A percentile compares a stretch with the other conserved stretches of the same genome.
These are phyloP conservation scores for Barnardius zonarius DNA, from an alignment of 2,113 vertebrate species.

Conservation along the genomic window DNA sequence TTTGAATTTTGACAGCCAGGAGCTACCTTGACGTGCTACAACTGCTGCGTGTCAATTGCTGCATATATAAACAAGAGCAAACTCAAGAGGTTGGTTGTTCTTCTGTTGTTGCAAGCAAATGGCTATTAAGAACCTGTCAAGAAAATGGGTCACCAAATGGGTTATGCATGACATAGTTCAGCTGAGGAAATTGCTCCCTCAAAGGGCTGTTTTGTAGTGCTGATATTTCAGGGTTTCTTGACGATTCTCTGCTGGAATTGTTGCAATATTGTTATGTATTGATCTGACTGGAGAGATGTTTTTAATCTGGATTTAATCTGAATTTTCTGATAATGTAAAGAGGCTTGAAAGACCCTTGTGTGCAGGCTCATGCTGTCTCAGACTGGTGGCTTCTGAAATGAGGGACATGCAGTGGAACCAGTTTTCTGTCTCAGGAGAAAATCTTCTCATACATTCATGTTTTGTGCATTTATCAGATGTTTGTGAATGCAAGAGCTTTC, in stretches of 20 bases:
- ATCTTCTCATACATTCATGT: neutral
- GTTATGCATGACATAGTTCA: neutral
- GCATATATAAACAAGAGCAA: neutral
- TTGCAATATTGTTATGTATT: too few relatives aligned
- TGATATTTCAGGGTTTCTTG: neutral
- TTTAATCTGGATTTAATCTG: too few relatives aligned
- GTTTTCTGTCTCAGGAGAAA: neutral
- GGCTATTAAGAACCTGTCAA: neutral
- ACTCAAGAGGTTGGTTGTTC: neutral
- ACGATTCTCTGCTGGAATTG: too few relatives aligned
- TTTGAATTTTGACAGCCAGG: neutral
- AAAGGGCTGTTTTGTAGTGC: neutral
- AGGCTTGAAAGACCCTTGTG: too few relatives aligned
- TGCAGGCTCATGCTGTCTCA: neutral
- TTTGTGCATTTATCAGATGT: neutral
- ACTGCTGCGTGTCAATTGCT: neutral
- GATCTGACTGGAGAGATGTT: too few relatives aligned
- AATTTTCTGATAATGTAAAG: too few relatives aligned
- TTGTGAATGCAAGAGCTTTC: neutral
- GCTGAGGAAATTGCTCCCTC: neutral
- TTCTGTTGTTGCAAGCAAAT: neutral
- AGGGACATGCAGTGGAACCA: neutral
- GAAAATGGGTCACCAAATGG: neutral
- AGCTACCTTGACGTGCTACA: neutral
- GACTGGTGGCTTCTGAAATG: neutral